phyloP scores from a whole-genome alignment of 2,113 vertebrate genomes.

The Megalops atlanticus region DNA sequence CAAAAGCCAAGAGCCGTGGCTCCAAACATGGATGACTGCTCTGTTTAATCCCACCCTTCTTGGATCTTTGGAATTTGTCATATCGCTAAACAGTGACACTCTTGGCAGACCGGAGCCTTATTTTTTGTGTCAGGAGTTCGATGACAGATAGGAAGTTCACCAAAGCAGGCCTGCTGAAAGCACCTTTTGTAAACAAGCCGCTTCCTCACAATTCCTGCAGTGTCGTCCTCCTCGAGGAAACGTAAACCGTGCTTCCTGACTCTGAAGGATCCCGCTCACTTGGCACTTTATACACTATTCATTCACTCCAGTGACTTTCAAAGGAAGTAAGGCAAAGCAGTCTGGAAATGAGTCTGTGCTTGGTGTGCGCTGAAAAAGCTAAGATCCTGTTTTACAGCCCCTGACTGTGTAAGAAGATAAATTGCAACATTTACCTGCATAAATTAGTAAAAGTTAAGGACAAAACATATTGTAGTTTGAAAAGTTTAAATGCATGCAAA shows the following conservation, averaged over 20 bases:
- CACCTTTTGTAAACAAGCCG: background rate
- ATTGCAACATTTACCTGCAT: too few relatives aligned
- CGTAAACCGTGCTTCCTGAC: background rate
- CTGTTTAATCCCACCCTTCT: too few relatives aligned
- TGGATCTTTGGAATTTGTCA: too few relatives aligned
- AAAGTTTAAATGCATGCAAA: too few relatives aligned
- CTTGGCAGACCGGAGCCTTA: background rate
- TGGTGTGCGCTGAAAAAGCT: too few relatives aligned
- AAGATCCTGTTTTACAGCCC: too few relatives aligned
- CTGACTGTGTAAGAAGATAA: too few relatives aligned
- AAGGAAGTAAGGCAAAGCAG: background rate
- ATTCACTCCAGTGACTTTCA: background rate
- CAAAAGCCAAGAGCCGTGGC: too few relatives aligned
- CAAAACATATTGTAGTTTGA: too few relatives aligned
- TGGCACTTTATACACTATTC: background rate
- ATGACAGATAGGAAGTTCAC: slow-evolving; percentile 1
- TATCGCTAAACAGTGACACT: background rate
- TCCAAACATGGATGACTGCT: too few relatives aligned
- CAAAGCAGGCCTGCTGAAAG: slow-evolving; percentile 11
- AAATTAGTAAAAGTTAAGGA: too few relatives aligned
- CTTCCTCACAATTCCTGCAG: background rate
- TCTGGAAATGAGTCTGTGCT: background rate
- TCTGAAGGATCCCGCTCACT: background rate
- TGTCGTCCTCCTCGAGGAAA: background rate
- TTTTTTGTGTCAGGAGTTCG: background rate